Evolutionary conservation across 2,888 invertebrate species (phyloP).

Genomic region (Hydropsyche betteni): DNA sequence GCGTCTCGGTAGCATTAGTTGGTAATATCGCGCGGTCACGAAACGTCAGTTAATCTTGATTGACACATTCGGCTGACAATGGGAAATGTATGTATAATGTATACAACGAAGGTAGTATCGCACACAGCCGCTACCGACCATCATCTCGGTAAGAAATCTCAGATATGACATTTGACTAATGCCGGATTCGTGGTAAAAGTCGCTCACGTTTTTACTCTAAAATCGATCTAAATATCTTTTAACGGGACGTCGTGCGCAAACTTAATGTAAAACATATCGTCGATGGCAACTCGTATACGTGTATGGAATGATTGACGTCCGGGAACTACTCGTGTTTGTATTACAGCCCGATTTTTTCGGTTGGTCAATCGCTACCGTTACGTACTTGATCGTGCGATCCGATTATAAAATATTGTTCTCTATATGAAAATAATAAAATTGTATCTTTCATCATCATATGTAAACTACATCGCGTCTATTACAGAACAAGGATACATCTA

Average conservation of each 20-base stretch:
- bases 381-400: not conserved
- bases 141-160: conserved; percentile 39
- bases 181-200: conserved; percentile 42
- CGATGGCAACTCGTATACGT: not conserved
- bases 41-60: conserved; percentile 49
- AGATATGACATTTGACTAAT: conserved; percentile 46
- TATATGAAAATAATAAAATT: too few species aligned
- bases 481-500: too few species aligned
- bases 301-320: conserved; percentile 14
- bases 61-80: conserved; percentile 43
- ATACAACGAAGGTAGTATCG: not conserved
- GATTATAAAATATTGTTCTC: too few species aligned
- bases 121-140: conserved; percentile 9
- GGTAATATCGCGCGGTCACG: conserved; percentile 46
- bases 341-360: not conserved
- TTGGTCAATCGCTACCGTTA: conserved; percentile 9
- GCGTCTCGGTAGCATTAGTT: conserved; percentile 31
- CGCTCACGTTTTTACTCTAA: conserved; percentile 39
- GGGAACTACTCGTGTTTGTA: conserved; percentile 17
- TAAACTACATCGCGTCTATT: too few species aligned
- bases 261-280: conserved; percentile 10
- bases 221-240: conserved; percentile 29
- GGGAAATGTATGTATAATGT: conserved; percentile 36
- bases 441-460: too few species aligned
- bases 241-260: conserved; percentile 27